Base-by-base conservation (phyloP, 64 coral and sea anemone genomes). In the Acropora yongei region DNA sequence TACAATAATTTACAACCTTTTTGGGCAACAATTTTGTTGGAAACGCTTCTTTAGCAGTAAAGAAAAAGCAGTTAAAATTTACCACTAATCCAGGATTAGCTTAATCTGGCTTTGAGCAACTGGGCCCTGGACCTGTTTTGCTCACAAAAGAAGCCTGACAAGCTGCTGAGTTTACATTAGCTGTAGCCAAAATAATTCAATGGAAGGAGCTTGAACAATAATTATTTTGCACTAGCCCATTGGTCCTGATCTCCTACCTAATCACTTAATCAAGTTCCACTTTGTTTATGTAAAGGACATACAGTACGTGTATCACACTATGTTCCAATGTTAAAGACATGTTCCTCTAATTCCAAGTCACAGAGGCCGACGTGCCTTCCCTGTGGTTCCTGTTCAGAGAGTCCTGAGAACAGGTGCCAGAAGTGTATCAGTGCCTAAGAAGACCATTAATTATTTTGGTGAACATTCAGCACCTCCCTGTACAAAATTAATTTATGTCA, bases 301-400 rank as follows among this genome's bases (percentile, higher is more conserved):
- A 30, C 30, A 30, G 30, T 30, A 30, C 30, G 30, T 30, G 19
- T 39, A 82, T 82, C 39, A 17, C 46, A 46, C 67, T 84, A 30
- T 30, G 39, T 10, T 48, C 81, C 41, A 65, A 86, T 69, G 41
- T 86, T 69, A 13, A 48, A 13, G 83, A 67, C 41, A 86, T 86
- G 83, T 86, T 86, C 43, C 39, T 46, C 17, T 65, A 86, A 65
- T 16, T 86, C 7, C 39, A 44, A 72, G 83, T 86, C 41, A 67
- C 46, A 86, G 30, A 67, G 11, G 40, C 20, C 42, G 83, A 73
- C 49, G 16, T 8, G 53, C 30, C 11, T 69, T 11, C 67, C 1
- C 60, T 86, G 8, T 16, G 83, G 12, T 86, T 72, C 53, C 83
- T 86, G 10, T 86, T 14, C 4, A 67, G 83, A 69, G 83, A 72